A percentile compares a stretch with the other conserved stretches of the same genome.
Conservation (phyloP, 2,113 vertebrate genomes). For the Pipa parva region DNA sequence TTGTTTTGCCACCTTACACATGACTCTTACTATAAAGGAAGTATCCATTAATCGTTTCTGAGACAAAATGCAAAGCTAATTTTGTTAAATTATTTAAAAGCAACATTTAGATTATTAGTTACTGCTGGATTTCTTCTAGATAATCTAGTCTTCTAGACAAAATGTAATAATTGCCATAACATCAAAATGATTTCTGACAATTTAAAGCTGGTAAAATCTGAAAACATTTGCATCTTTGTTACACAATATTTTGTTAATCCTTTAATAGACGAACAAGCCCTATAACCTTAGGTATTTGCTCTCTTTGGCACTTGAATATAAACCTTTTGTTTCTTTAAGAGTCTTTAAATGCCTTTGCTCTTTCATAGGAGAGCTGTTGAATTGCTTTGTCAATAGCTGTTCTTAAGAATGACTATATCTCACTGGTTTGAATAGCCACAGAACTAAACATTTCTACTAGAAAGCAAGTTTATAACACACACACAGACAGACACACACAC, state of each 20-base stretch:
- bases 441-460: no score
- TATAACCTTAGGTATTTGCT: not conserved
- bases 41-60: no score
- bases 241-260: conserved; percentile 1
- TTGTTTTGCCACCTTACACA: no score
- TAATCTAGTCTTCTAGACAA: not conserved
- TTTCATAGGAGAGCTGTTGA: not conserved
- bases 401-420: not conserved
- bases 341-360: not conserved
- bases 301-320: not conserved
- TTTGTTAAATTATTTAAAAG: no score
- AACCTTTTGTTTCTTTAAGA: not conserved
- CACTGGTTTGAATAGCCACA: no score
- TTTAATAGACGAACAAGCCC: not conserved
- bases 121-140: not conserved
- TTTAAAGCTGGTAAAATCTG: not conserved
- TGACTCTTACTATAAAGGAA: no score
- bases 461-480: no score
- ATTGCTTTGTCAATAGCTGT: not conserved
- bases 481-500: no score
- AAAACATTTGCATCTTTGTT: not conserved
- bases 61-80: no score
- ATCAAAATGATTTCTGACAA: not conserved
- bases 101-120: not conserved
- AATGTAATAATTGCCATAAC: not conserved